Base-by-base conservation (phyloP, 2,888 invertebrate species). In the Meiosimyza platycephala region DNA sequence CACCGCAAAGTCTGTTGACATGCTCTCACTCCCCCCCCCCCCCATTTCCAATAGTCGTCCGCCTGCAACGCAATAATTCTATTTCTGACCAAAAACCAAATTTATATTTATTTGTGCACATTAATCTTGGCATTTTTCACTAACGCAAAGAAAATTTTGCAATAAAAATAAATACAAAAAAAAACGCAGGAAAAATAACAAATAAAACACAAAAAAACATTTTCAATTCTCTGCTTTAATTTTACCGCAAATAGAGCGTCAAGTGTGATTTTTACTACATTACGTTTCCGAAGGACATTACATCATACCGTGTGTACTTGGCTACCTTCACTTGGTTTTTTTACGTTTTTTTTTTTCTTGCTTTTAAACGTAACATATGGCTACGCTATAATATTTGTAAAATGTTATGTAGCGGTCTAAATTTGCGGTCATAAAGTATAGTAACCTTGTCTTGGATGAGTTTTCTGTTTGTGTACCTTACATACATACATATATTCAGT, bases 261-360 rank as follows among this genome's bases (percentile, higher is more conserved):
- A 18, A 48, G 48, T 64, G 64, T 64, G 64, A 64, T 64, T 64
- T 64, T 64, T 64, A 64, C 22, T 64, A 64, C 51, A 64, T 64
- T 51, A 64, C 28, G 64, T 64, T 64, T 51, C 9, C 40, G 52
- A 28, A 64, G 13, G 11, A 16, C 1, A 6, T 11, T 12, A n/a
- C 15, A 0, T 2, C 28, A 28, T 4, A 28, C 0, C 28, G 4
- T 28, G 4, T 28, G 28, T 28, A 28, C 28, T 28, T 28, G 28
- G 3, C 28, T 28, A 28, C 28, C 28, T 28, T 28, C 28, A 40
- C 7, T 9, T 40, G 40, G 3, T 28, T 4, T 4, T 28, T 28
- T 28, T 40, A 9, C 40, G 9, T 40, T 40, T 40, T 40, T n/a
- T n/a, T 40, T 40, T 40, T 40, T 9, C 40, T 7, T 40, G 6